Evolutionary conservation across 2,113 vertebrate species (phyloP).

Genomic region (Scalopus aquaticus): DNA sequence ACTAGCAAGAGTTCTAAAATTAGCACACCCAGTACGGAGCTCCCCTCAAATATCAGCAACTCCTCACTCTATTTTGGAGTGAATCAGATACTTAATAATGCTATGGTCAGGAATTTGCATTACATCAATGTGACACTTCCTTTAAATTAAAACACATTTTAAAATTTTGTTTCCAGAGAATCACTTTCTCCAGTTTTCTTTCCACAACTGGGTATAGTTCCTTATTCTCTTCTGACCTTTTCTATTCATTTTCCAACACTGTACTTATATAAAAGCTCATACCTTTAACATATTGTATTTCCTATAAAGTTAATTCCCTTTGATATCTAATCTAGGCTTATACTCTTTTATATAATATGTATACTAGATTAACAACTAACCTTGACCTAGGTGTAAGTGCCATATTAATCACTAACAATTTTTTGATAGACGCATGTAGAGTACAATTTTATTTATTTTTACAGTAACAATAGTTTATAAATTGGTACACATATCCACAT

Average conservation of each 20-base stretch:
- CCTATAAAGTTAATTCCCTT: background rate
- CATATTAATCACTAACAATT: background rate
- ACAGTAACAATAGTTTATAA: background rate
- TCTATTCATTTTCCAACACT: background rate
- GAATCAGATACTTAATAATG: background rate
- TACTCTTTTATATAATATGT: background rate
- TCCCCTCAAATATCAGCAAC: too few relatives aligned
- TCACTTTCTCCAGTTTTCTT: background rate
- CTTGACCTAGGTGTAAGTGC: rapidly evolving
- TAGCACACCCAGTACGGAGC: too few relatives aligned
- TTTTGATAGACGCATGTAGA: background rate
- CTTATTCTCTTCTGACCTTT: background rate
- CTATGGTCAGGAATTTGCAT: background rate
- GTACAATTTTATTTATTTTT: too few relatives aligned
- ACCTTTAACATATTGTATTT: background rate
- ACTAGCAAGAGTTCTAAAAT: too few relatives aligned
- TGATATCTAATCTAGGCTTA: background rate
- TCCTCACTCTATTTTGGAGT: background rate
- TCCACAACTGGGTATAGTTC: background rate
- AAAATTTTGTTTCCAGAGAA: background rate
- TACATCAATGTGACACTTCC: background rate
- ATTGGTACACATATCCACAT: background rate
- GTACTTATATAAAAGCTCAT: background rate
- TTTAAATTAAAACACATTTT: background rate
- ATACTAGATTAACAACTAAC: background rate